phyloP scores from a whole-genome alignment of 2,113 vertebrate genomes.

The Gadus chalcogrammus region DNA sequence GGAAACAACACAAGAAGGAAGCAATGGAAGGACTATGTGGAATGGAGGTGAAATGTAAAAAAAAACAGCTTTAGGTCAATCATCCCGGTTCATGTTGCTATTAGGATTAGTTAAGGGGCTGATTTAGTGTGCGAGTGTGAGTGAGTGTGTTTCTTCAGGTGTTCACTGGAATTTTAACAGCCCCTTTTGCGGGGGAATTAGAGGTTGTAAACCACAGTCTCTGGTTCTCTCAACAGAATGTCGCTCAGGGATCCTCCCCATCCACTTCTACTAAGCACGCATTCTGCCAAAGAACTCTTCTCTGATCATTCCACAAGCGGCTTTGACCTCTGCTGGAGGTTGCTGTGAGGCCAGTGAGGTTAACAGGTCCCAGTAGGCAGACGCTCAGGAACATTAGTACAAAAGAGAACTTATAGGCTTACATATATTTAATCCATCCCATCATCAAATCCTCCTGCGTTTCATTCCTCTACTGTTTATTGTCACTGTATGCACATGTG shows the following conservation, averaged over 20 bases:
- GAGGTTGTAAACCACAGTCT: constrained; percentile 19
- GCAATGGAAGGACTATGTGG: too few relatives aligned
- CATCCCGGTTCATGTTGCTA: too few relatives aligned
- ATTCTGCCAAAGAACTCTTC: not conserved
- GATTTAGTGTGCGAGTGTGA: not conserved
- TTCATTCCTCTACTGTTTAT: too few relatives aligned
- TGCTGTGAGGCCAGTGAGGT: not conserved
- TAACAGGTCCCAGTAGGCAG: not conserved
- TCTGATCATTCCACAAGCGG: not conserved
- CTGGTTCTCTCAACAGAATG: constrained; percentile 25
- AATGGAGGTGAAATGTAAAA: too few relatives aligned
- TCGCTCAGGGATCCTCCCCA: constrained; percentile 12
- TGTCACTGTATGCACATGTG: too few relatives aligned
- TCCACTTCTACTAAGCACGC: constrained; percentile 6
- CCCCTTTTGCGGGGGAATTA: constrained; percentile 33
- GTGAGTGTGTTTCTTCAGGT: constrained; percentile 7
- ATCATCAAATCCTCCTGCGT: too few relatives aligned
- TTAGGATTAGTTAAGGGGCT: too few relatives aligned
- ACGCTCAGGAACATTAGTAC: not conserved
- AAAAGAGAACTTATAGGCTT: not conserved
- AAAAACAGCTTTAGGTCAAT: too few relatives aligned
- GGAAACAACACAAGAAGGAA: too few relatives aligned
- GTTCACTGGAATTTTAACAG: constrained; percentile 37
- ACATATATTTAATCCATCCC: too few relatives aligned
- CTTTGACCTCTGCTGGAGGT: not conserved